Evolutionary conservation across 2,113 vertebrate genomes (phyloP), one percentile per base, ranked within the genome.

Genomic region (Siniperca chuatsi): DNA sequence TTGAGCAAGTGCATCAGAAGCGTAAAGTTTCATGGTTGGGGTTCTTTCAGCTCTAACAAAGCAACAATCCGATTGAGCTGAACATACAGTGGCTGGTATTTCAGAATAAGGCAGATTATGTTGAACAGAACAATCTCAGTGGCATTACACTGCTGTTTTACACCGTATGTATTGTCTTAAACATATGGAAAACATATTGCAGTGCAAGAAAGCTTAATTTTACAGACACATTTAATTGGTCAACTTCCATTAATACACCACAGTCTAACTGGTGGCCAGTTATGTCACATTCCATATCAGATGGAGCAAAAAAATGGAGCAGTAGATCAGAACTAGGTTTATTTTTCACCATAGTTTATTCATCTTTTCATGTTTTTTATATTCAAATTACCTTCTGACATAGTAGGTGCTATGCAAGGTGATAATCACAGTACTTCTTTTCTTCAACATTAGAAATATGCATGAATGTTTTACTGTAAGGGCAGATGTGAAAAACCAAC

Each of bases 221-320:
- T 25, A 48, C 77, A 46, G 23, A 84, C 44, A 48, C 18, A 50
- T 37, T 55, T n/a, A 52, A 75, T 58, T 62, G 57, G 65, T 77
- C 15, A 46, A 23, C 46, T 71, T 80, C 78, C 78, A 78, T 62
- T 62, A n/a, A 70, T 61, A 75, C 82, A 75, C 37, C n/a, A n/a
- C 44, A 76, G 66, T 57, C 44, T 44, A 69, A 73, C 68, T 75
- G 62, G 83, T 84, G 88, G 92, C 85, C 91, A 86, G 87, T 92
- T 86, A 64, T 62, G 81, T 92, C 92, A 93, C 92, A 94, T 94
- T 94, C 93, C 93, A 72, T 82, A 72, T 80, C 78, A 74, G 54
- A 89, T 82, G 79, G 79, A 85, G 78, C 78, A 70, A 84, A 87
- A 10, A 72, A 62, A 67, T 65, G 33, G 73, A 84, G 76, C 35